Evolutionary conservation across 64 coral and sea anemone species (phyloP).

Genomic region (Anthopleura sola): DNA sequence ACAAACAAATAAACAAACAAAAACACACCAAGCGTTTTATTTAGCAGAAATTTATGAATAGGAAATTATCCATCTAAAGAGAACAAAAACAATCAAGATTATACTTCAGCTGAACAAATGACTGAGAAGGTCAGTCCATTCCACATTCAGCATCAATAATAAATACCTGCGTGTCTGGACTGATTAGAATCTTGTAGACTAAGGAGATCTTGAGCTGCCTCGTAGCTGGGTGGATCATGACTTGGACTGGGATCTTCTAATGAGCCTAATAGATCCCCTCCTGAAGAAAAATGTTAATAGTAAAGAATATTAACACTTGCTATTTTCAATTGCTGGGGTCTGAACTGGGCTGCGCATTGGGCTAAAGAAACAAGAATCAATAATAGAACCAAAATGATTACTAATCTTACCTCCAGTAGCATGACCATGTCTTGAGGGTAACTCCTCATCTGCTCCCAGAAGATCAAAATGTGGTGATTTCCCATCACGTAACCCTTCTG

Average conservation of each 20-base stretch:
- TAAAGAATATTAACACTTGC: not conserved
- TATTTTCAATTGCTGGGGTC: not conserved
- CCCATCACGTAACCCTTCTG: slow-evolving; percentile 2
- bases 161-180: not conserved
- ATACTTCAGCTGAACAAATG: too few species aligned
- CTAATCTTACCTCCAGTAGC: not conserved
- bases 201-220: slow-evolving; percentile 38
- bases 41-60: too few species aligned
- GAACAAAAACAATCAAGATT: too few species aligned
- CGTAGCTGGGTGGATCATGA: slow-evolving; percentile 51
- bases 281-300: not conserved
- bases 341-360: too few species aligned
- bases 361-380: too few species aligned
- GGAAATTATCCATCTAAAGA: too few species aligned
- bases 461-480: slow-evolving; percentile 55
- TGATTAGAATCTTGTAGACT: not conserved
- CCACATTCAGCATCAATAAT: too few species aligned
- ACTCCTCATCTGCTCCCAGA: slow-evolving; percentile 55
- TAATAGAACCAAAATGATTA: not conserved
- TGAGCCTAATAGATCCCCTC: slow-evolving; percentile 1
- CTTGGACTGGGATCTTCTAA: not conserved
- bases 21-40: too few species aligned
- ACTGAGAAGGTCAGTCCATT: too few species aligned
- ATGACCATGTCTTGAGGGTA: not conserved
- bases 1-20: too few species aligned